Base-by-base conservation (phyloP, 2,888 invertebrate genomes). In the Andrena fulva region DNA sequence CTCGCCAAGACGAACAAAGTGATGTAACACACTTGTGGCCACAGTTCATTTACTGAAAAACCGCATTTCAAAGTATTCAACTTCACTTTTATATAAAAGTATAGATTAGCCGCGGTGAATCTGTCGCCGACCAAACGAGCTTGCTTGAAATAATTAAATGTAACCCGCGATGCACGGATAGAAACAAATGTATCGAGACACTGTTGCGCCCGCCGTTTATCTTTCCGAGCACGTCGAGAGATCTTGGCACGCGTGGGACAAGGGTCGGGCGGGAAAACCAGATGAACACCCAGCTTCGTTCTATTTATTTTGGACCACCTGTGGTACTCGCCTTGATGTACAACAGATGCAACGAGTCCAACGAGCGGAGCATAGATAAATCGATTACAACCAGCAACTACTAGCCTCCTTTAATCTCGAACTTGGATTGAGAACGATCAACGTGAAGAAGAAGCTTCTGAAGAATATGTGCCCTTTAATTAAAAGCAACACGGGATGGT, bases 231-330 rank as follows among this genome's bases (percentile, higher is more conserved):
- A 70, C 74, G 64, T 74, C 56, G 62, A 54, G 33, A 75, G 77
- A 82, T 83, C 35, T 87, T 87, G 87, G 87, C 87, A 87, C 72
- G 35, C 59, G 60, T 67, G 50, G 66, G 74, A 71, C 74, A 73
- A 62, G 72, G 50, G 54, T 60, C 66, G 75, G 69, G 50, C 69
- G 67, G 48, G 69, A 69, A 31, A 59, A n/a, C 24, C 24, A 24
- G 16, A 64, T 27, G 8, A 10, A 67, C 48, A 24, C 42, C 70
- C 31, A 60, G 67, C 54, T 85, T 79, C 80, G 77, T 85, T 84
- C 79, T 80, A 68, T 62, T 52, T 24, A 24, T 69, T 60, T 64
- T 10, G 29, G 52, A 33, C 35, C 64, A 73, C 77, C 60, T 70
- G 77, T 42, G 70, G 35, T 42, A 29, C 12, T 35, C 35, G 60